These are phyloP conservation scores for Dryoscopus gambensis DNA, from an alignment of 2,113 vertebrate genomes.

Conservation along the genomic window DNA sequence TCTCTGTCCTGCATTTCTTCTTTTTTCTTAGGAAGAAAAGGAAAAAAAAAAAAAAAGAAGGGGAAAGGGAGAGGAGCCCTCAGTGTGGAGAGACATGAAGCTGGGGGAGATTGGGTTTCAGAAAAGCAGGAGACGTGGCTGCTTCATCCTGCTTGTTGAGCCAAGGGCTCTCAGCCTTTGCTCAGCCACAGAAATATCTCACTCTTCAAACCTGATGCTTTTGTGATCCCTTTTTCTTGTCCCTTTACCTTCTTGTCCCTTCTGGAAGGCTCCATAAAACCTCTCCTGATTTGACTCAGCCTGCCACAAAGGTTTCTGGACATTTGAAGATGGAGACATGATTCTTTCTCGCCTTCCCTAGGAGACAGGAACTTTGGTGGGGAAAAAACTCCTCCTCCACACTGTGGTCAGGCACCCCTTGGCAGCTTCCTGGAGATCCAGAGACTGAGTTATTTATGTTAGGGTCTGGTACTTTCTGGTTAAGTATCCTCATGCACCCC, in stretches of 20 bases:
- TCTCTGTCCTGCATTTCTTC: neutral
- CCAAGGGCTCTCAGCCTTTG: neutral
- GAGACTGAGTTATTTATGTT: neutral
- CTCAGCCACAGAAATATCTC: neutral
- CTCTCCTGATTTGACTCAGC: neutral
- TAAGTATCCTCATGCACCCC: neutral
- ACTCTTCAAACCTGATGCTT: neutral
- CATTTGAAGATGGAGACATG: neutral
- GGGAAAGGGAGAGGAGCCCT: neutral
- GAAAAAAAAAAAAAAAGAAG: neutral
- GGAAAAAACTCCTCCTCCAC: neutral
- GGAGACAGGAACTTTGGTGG: neutral
- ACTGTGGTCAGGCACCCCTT: neutral
- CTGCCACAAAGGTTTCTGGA: neutral
- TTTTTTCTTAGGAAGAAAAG: neutral
- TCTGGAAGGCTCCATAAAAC: neutral
- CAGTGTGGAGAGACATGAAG: neutral
- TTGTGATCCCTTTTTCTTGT: neutral
- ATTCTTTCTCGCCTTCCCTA: neutral
- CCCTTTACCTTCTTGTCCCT: neutral
- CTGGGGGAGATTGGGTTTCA: conserved; percentile 1
- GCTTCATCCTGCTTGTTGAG: neutral
- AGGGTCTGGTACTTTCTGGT: neutral
- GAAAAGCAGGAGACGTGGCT: neutral
- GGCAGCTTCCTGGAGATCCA: neutral